Percentiles rank a stretch among this genome's conserved stretches.
Conservation (phyloP, 2,888 invertebrate genomes). For the Drosophila putrida region DNA sequence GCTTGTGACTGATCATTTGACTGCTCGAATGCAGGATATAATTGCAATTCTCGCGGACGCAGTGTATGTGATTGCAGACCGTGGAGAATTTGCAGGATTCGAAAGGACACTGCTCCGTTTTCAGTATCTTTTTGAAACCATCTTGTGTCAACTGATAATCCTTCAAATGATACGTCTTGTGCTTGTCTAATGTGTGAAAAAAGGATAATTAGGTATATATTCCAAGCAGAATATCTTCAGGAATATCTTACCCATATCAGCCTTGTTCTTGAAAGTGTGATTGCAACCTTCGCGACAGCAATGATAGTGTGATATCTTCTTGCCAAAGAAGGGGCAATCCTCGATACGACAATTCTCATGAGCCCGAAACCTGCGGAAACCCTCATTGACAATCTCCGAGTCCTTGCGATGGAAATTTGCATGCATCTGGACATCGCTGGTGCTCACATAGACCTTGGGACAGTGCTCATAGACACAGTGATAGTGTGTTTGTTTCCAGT, state of each 20-base stretch:
- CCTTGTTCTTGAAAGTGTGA: slow-evolving; percentile 99
- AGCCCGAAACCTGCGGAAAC: slow-evolving; percentile 97
- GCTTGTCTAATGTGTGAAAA: slow-evolving; percentile 91
- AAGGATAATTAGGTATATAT: not conserved
- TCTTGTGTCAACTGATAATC: slow-evolving; percentile 97
- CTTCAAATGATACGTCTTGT: slow-evolving; percentile 99
- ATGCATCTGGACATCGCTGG: slow-evolving; percentile 99
- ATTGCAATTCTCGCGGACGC: slow-evolving; percentile 97
- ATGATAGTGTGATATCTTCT: slow-evolving; percentile 98
- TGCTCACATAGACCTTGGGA: slow-evolving; percentile 98
- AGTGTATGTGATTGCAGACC: slow-evolving; percentile 99
- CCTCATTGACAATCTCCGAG: slow-evolving; percentile 98
- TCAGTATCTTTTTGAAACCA: slow-evolving; percentile 99
- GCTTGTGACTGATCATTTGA: slow-evolving; percentile 98
- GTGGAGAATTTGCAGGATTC: slow-evolving; percentile 96
- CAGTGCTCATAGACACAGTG: slow-evolving; percentile 98
- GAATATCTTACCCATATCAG: slow-evolving; percentile 96
- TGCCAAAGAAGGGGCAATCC: slow-evolving; percentile 96
- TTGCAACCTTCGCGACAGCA: slow-evolving; percentile 96
- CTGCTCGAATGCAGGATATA: slow-evolving; percentile 98
- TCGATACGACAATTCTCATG: slow-evolving; percentile 97
- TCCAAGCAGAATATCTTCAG: no score
- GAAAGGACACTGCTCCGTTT: slow-evolving; percentile 97
- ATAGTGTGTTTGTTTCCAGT: slow-evolving; percentile 88
- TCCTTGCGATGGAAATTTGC: slow-evolving; percentile 99